Base-by-base conservation (phyloP, 2,113 vertebrate species). In the Hippocampus mohnikei region DNA sequence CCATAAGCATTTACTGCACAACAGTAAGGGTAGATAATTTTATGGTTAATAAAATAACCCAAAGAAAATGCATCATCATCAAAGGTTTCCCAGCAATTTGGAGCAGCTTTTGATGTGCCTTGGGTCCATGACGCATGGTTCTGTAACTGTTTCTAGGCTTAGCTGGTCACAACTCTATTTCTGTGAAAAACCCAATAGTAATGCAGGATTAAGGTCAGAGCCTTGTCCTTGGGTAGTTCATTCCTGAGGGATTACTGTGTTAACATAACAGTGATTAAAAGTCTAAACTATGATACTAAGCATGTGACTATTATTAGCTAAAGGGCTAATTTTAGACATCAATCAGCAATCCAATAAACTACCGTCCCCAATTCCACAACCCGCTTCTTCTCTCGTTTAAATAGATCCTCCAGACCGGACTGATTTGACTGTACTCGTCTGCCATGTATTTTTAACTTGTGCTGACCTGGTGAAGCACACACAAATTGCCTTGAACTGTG, bases 221-320 rank as follows among this genome's bases (percentile, higher is more conserved):
- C 81, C 83, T 89, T 77, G 66, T 84, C 72, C 77, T 76, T 68
- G 78, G 63, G 83, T 85, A 83, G 79, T 78, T 85, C 82, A 80
- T 80, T 85, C 73, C 76, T 81, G 63, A 82, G 87, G 42, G 89
- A 90, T 92, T 90, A 89, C 75, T 75, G 78, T 71, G 77, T 71
- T 81, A 89, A 84, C 87, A 88, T 86, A 90, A 87, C 83, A 81
- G 78, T 84, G 86, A 90, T 90, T 91, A 88, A 89, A 82, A 83
- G 82, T 79, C 88, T 84, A 82, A 91, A 84, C 80, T 72, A 83
- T 83, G 80, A 88, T 84, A 85, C 81, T 77, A 75, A 88, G 88
- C 78, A 78, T 76, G 78, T 72, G 65, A 60, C 91, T 91, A 90
- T 88, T 87, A 88, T 90, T 90, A 90, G 87, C 81, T 52, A 80